These are phyloP conservation scores for Empidonax alnorum DNA, from an alignment of 2,113 vertebrate genomes.

Conservation along the genomic window DNA sequence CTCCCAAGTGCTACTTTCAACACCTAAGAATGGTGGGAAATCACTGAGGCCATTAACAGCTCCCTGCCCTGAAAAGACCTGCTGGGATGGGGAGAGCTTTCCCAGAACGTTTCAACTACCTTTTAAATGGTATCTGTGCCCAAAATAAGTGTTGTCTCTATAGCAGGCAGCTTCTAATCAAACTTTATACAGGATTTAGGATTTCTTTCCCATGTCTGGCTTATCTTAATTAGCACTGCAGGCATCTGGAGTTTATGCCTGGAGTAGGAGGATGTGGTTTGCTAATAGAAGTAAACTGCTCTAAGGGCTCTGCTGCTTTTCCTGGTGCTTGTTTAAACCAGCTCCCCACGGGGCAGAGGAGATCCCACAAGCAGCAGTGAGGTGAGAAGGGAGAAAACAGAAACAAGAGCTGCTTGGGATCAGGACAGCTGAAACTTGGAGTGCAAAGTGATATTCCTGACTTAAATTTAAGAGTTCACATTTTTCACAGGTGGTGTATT, in stretches of 20 bases:
- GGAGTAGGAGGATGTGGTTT: constrained; percentile 43
- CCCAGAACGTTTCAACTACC: not conserved
- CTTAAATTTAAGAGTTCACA: not conserved
- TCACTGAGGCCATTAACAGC: constrained; percentile 28
- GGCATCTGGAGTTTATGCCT: not conserved
- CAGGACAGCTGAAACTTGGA: not conserved
- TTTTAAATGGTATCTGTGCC: not conserved
- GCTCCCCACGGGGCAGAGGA: not conserved
- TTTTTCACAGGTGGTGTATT: not conserved
- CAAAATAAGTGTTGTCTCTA: not conserved
- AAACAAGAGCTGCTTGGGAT: not conserved
- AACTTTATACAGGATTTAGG: not conserved
- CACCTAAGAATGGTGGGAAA: not conserved
- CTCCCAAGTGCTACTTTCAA: constrained; percentile 3
- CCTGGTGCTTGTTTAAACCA: not conserved
- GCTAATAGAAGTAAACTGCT: not conserved
- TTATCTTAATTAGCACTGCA: not conserved
- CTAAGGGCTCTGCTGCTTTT: not conserved
- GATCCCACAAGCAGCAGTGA: not conserved
- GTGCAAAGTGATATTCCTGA: not conserved
- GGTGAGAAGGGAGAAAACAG: not conserved
- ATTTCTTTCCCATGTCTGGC: not conserved
- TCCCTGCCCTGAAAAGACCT: not conserved
- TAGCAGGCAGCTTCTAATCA: not conserved
- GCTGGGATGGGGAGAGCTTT: not conserved